Conservation (phyloP, 2,113 vertebrate species). For the Turnix velox region DNA sequence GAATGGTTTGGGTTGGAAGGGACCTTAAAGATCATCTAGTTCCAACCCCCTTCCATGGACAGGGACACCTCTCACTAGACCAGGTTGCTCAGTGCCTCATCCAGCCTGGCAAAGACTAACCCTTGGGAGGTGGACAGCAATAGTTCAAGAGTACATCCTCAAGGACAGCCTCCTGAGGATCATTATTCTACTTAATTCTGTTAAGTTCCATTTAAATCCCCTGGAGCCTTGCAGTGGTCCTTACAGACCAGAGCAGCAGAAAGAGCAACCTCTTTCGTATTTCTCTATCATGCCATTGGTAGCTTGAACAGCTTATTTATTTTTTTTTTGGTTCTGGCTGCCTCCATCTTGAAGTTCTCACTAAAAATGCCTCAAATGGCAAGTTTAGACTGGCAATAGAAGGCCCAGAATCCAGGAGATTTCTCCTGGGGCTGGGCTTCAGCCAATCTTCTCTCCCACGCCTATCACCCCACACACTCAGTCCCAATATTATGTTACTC, state of each 20-base stretch:
- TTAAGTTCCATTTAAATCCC: background rate
- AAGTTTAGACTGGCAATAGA: background rate
- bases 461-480: background rate
- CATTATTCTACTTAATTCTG: background rate
- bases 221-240: background rate
- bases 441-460: constrained; percentile 2
- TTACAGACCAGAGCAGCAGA: background rate
- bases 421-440: background rate
- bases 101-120: no score
- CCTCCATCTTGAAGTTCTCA: background rate
- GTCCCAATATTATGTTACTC: constrained; percentile 10
- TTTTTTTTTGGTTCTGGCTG: background rate
- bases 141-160: background rate
- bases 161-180: background rate
- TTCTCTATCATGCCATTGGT: background rate
- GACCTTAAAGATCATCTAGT: no score
- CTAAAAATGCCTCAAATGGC: background rate
- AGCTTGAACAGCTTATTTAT: background rate
- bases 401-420: background rate
- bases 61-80: no score
- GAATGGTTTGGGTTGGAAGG: no score
- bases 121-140: background rate
- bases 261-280: background rate
- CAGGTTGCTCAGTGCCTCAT: no score
- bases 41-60: no score